Conservation (phyloP, 2,113 vertebrate species). For the Microcebus tavaratra region DNA sequence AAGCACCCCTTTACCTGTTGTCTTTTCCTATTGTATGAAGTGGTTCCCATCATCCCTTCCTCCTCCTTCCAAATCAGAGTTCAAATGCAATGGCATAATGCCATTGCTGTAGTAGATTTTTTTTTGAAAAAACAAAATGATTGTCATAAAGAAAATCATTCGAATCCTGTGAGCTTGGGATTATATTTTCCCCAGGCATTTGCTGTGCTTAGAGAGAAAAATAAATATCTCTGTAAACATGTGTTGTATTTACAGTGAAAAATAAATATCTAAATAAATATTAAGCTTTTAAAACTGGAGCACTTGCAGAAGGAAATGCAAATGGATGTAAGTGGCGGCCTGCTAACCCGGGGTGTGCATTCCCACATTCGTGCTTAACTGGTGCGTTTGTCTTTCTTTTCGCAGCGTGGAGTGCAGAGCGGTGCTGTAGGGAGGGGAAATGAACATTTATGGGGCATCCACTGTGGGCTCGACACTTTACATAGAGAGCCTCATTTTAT, state of each 20-base stretch:
- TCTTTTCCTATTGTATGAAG: neutral
- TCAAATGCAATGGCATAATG: neutral
- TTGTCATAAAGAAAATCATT: slow-evolving; percentile 37
- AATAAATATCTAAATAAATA: slow-evolving; percentile 55
- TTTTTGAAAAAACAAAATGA: neutral
- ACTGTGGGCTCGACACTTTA: neutral
- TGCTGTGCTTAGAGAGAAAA: slow-evolving; percentile 43
- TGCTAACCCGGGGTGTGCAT: fast-evolving
- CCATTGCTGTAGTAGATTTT: neutral
- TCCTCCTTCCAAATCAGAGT: neutral
- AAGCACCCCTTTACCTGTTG: neutral
- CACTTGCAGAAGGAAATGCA: neutral
- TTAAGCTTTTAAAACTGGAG: neutral
- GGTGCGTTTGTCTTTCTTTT: neutral
- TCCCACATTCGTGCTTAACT: neutral
- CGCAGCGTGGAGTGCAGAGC: neutral
- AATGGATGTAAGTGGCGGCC: neutral
- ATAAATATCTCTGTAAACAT: slow-evolving; percentile 51
- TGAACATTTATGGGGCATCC: neutral
- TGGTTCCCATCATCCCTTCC: neutral
- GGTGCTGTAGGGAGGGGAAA: neutral
- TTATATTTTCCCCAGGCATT: slow-evolving; percentile 20
- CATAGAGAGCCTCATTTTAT: neutral
- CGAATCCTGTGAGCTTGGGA: neutral
- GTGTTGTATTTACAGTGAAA: slow-evolving; percentile 43